A percentile compares a stretch with the other conserved stretches of the same genome.
phyloP scores from a whole-genome alignment of 1,140 invertebrate genomes.

The Drosophila melanogaster region Release_6_plus_ISO1_MT NT_033777.3:6636001-6636500 shows the following conservation, averaged over 20 bases:
- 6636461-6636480: conserved; percentile 35
- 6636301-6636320: conserved; percentile 43
- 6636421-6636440: not conserved
- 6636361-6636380: conserved; percentile 26
- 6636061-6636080: too few relatives aligned
- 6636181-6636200: conserved; percentile 78
- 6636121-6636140: not conserved
- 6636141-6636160: conserved; percentile 23
- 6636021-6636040: too few relatives aligned
- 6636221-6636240: conserved; percentile 31
- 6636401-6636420: conserved; percentile 30
- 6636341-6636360: conserved; percentile 59
- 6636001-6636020: not conserved
- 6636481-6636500: conserved; percentile 80
- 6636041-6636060: too few relatives aligned
- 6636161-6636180: conserved; percentile 42
- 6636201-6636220: conserved; percentile 81
- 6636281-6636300: conserved; percentile 2
- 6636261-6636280: conserved; percentile 1
- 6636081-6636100: too few relatives aligned
- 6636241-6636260: conserved; percentile 13
- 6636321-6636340: conserved; percentile 46
- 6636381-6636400: conserved; percentile 67
- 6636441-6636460: conserved; percentile 1
- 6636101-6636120: too few relatives aligned